phyloP scores from a whole-genome alignment of 2,888 invertebrate species.

The Lasius platythorax region DNA sequence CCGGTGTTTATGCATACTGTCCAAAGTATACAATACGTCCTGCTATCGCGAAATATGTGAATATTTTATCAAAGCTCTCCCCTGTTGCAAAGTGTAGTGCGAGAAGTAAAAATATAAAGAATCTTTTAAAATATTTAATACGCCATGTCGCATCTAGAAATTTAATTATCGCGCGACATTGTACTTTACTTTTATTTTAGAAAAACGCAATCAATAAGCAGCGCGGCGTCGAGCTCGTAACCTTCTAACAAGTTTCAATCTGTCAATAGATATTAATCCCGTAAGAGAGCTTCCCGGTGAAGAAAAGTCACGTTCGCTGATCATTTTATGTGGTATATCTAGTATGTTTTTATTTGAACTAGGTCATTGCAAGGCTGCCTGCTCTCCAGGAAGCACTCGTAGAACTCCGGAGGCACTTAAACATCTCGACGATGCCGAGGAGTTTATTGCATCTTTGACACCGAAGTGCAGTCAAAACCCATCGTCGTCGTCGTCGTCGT shows the following conservation, averaged over 20 bases:
- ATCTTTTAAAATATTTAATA: background rate
- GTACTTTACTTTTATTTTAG: background rate
- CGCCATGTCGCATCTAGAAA: slow-evolving; percentile 3
- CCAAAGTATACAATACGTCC: background rate
- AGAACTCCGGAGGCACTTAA: slow-evolving; percentile 64
- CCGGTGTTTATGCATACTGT: slow-evolving; percentile 6
- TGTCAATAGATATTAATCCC: slow-evolving; percentile 43
- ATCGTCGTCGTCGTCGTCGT: slow-evolving; percentile 50
- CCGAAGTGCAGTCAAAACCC: slow-evolving; percentile 57
- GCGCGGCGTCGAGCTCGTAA: slow-evolving; percentile 2
- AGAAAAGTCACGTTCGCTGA: slow-evolving; percentile 53
- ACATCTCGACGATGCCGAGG: slow-evolving; percentile 53
- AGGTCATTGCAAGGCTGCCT: slow-evolving; percentile 69
- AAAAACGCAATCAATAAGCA: background rate
- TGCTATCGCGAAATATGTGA: background rate
- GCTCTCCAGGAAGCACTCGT: slow-evolving; percentile 70
- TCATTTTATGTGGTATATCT: slow-evolving; percentile 40
- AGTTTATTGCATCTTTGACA: slow-evolving; percentile 74
- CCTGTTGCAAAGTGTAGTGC: background rate
- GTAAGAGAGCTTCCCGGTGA: slow-evolving; percentile 17
- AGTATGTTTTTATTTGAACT: slow-evolving; percentile 78
- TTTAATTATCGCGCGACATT: slow-evolving; percentile 1
- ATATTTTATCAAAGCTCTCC: background rate
- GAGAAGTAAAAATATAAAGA: background rate
- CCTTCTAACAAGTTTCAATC: slow-evolving; percentile 28